These are phyloP conservation scores for Vandiemenella viatica DNA, from an alignment of 2,888 invertebrate genomes.

Conservation along the genomic window DNA sequence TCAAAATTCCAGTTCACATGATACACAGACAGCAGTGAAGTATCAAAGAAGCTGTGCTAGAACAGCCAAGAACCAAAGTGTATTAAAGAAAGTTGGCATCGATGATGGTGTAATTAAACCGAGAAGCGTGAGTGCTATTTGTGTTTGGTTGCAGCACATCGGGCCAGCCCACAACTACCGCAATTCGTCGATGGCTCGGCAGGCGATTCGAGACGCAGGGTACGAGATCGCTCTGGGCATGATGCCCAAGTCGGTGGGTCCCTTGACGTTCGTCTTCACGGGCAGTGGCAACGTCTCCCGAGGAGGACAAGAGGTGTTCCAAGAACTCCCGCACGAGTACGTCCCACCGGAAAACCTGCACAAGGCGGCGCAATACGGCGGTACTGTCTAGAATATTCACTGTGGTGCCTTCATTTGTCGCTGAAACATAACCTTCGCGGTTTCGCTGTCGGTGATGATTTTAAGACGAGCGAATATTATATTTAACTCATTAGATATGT, in stretches of 20 bases:
- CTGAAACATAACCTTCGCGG: too few species aligned
- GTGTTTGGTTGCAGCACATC: conserved; percentile 51
- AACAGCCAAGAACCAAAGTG: too few species aligned
- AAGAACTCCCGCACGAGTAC: conserved; percentile 93
- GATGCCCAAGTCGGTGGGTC: conserved; percentile 97
- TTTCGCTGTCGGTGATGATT: too few species aligned
- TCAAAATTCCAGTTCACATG: too few species aligned
- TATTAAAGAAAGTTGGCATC: too few species aligned
- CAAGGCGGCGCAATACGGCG: conserved; percentile 93
- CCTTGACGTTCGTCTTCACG: conserved; percentile 93
- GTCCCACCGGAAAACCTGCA: conserved; percentile 88
- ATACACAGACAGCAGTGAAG: too few species aligned
- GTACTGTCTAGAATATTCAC: too few species aligned
- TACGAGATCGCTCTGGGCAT: conserved; percentile 91
- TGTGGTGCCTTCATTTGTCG: too few species aligned
- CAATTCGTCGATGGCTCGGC: conserved; percentile 92
- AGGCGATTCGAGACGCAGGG: conserved; percentile 95
- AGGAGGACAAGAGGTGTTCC: conserved; percentile 83
- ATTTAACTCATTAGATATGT: too few species aligned
- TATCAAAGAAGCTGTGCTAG: too few species aligned
- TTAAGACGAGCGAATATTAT: too few species aligned
- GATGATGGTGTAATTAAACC: too few species aligned
- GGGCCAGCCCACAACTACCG: conserved; percentile 98
- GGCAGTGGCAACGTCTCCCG: conserved; percentile 56
- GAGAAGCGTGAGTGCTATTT: background rate